Base-by-base conservation (phyloP, 1,140 invertebrate genomes). In the Drosophila tropicalis region DNA sequence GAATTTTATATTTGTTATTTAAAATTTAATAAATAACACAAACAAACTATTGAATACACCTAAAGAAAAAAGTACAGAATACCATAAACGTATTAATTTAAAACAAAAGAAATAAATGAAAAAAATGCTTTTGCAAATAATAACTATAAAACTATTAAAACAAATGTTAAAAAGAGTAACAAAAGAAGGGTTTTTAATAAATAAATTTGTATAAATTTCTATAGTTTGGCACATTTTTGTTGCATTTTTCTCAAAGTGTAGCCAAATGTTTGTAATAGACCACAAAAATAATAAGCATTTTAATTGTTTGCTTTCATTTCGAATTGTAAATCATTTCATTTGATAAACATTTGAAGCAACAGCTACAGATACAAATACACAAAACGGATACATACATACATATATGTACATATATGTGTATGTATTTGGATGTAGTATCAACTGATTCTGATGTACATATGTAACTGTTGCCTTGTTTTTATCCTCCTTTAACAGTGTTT, bases 281-380 rank as follows among this genome's bases (percentile, higher is more conserved):
- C 55, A 51, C 44, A 51, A 51, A 51, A 51, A 51, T 51, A 51
- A 51, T 51, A 51, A 22, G 44, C 44, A 22, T 22, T 51, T 19
- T 12, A 51, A 51, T 51, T 51, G 44, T 51, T 51, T 51, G 44
- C 44, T 51, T 51, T 51, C 17, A 51, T 51, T 51, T 51, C 17
- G 44, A 51, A 51, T 51, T 19, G 44, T 51, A 51, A 51, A 51
- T 51, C 44, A 51, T 51, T 51, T 51, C 19, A 51, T 9, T 51
- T 51, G 17, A 9, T 22, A 51, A 51, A 51, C 17, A 51, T 51
- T 22, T 12, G 3, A 22, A 51, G 10, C 44, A 7, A 9, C 17
- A 10, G n/a, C 17, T 10, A 51, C 9, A 67, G 25, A 67, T 56
- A 29, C 29, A 29, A 29, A 29, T 25, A 25, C 22, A 25, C 22